Conservation (phyloP, 2,888 invertebrate species). For the Amiota communis region DNA sequence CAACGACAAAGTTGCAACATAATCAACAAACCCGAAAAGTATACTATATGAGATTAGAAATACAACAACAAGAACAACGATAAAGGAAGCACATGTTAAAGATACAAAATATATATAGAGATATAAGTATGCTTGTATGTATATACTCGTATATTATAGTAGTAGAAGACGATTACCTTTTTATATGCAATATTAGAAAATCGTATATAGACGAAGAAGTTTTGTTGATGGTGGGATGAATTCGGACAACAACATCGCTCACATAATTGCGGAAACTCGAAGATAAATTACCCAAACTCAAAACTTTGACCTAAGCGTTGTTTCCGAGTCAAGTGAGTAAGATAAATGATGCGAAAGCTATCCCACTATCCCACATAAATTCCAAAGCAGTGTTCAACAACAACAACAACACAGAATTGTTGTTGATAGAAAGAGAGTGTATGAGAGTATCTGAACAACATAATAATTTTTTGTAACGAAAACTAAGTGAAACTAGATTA, state of each 20-base stretch:
- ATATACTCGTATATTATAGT: slow-evolving; percentile 19
- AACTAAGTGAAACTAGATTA: slow-evolving; percentile 10
- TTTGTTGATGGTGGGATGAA: slow-evolving; percentile 31
- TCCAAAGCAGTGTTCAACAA: slow-evolving; percentile 51
- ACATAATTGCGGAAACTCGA: slow-evolving; percentile 64
- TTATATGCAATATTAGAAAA: not conserved
- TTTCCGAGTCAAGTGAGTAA: slow-evolving; percentile 60
- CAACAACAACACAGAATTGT: slow-evolving; percentile 26
- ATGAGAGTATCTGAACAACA: slow-evolving; percentile 15
- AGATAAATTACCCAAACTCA: slow-evolving; percentile 66
- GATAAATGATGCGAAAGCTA: slow-evolving; percentile 58
- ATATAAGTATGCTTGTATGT: not conserved
- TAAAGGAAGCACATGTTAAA: not conserved
- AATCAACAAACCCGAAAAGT: slow-evolving; percentile 6
- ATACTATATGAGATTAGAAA: not conserved
- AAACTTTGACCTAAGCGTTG: slow-evolving; percentile 67
- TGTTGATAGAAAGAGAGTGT: slow-evolving; percentile 1
- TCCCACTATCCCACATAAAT: slow-evolving; percentile 53
- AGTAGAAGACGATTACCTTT: slow-evolving; percentile 4
- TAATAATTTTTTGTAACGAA: slow-evolving; percentile 21
- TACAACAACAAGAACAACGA: not conserved
- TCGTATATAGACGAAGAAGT: slow-evolving; percentile 28
- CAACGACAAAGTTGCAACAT: not conserved
- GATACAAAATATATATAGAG: not conserved
- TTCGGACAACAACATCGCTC: slow-evolving; percentile 38